Evolutionary conservation across 2,113 vertebrate genomes (phyloP), one percentile per base, ranked within the genome.

Genomic region (Columbina picui): DNA sequence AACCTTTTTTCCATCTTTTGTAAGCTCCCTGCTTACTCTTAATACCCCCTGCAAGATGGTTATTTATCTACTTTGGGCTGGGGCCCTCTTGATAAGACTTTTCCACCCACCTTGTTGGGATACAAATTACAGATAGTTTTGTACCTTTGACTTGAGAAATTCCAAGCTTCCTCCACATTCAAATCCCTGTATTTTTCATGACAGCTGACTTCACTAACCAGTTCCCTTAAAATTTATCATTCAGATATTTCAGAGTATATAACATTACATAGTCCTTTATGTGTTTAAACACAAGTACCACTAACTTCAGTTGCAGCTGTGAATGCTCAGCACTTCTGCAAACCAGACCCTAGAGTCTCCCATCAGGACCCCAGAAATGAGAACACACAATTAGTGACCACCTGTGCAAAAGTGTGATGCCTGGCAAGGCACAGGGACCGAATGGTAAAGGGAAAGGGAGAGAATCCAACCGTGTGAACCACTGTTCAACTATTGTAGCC

Each of bases 391-490:
- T 90, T 87, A 90, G 80, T 89, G 80, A 81, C 89, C 95, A 97
- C 91, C 94, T 96, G 96, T 87, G 76, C 87, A 87, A 95, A 96
- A 75, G 93, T 94, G 91, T 87, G 93, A 95, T 93, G 94, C 91
- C 91, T 95, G 89, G 91, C 84, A 95, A 95, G 55, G 71, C 55
- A 75, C 27, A 36, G n/a, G 29, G 56, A 55, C 34, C 0, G 1
- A 86, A 81, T 43, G 92, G 86, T 84, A 85, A 92, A 2, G 8
- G 34, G 22, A 92, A 80, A 69, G 45, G 12, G 12, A 92, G 64
- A 75, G 19, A 91, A 89, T 71, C 19, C 36, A 79, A n/a, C 12
- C 14, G 12, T 0, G 1, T 52, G 21, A 90, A 70, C 39, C 39
- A 60, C 34, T 29, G 49, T 60, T 84, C 64, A 74, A 56, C 64